Evolutionary conservation across 2,797 vertebrate genomes (phyloP).

Genomic region (Fistularia tabacaria): DNA sequence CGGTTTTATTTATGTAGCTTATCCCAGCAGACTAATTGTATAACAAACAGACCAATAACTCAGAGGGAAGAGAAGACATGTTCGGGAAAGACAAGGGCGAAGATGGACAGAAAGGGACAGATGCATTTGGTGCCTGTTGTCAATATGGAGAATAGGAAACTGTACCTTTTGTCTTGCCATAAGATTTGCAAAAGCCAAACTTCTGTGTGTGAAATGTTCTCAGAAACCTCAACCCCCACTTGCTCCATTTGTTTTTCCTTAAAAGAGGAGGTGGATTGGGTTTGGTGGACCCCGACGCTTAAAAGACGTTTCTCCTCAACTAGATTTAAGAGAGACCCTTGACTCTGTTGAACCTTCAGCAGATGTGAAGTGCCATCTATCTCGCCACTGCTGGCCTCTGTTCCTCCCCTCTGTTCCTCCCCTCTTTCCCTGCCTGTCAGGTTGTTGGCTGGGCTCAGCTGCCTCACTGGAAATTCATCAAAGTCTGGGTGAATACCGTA

Average conservation of each 20-base stretch:
- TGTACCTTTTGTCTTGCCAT: constrained; percentile 9
- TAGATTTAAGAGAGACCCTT: constrained; percentile 72
- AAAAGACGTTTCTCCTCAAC: constrained; percentile 65
- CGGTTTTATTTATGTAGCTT: constrained; percentile 70
- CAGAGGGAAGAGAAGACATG: constrained; percentile 57
- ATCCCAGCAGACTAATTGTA: constrained; percentile 75
- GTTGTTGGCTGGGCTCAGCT: constrained; percentile 61
- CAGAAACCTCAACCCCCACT: constrained; percentile 34
- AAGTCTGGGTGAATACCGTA: constrained; percentile 57
- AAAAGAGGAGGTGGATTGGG: constrained; percentile 54
- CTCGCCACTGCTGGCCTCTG: constrained; percentile 30
- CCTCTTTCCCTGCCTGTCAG: constrained; percentile 49
- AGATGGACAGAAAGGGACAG: constrained; percentile 42
- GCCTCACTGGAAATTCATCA: constrained; percentile 62
- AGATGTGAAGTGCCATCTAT: constrained; percentile 72
- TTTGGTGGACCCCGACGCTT: constrained; percentile 60
- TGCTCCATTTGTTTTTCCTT: constrained; percentile 45
- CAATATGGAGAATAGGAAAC: constrained; percentile 1
- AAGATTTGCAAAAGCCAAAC: constrained; percentile 40
- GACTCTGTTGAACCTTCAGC: constrained; percentile 62
- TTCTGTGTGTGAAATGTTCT: constrained; percentile 43
- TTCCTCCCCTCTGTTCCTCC: constrained; percentile 33
- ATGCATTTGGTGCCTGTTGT: constrained; percentile 57
- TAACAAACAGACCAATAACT: constrained; percentile 74
- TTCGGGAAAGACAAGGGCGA: constrained; percentile 38